Percentiles rank a stretch among this genome's conserved stretches.
These are phyloP conservation scores for Siniperca knerii DNA, from an alignment of 2,113 vertebrate genomes.

Conservation along the genomic window DNA sequence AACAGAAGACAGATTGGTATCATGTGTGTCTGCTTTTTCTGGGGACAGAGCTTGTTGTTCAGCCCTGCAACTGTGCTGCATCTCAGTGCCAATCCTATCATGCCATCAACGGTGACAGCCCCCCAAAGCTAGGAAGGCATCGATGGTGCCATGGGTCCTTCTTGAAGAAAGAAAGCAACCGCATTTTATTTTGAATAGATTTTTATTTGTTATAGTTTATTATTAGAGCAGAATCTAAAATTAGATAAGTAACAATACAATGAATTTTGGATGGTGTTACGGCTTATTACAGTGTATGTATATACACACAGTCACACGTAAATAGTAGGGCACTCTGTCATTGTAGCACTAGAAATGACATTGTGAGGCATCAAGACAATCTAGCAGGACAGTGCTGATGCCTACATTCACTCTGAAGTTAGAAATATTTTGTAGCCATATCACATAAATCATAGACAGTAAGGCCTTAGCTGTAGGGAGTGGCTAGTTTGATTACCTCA, in stretches of 20 bases:
- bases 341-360: background rate
- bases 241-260: background rate
- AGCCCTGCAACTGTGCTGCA: conserved; percentile 65
- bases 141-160: conserved; percentile 33
- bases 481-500: conserved; percentile 7
- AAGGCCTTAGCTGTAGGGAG: background rate
- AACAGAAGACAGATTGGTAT: conserved; percentile 49
- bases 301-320: background rate
- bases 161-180: background rate
- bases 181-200: conserved; percentile 27
- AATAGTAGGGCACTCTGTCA: background rate
- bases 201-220: background rate
- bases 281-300: background rate
- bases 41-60: conserved; percentile 55
- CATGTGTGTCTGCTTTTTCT: conserved; percentile 44
- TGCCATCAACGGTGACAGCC: conserved; percentile 69
- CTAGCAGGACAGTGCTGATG: background rate
- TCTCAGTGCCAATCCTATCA: conserved; percentile 68
- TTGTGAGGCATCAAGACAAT: background rate
- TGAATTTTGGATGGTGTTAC: background rate
- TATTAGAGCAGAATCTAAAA: background rate
- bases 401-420: background rate
- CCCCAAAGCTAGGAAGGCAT: conserved; percentile 26
- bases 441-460: background rate
- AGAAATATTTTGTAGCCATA: background rate